Evolutionary conservation across 92 coral and sea anemone species (phyloP).

Genomic region (Blastomussa wellsi): DNA sequence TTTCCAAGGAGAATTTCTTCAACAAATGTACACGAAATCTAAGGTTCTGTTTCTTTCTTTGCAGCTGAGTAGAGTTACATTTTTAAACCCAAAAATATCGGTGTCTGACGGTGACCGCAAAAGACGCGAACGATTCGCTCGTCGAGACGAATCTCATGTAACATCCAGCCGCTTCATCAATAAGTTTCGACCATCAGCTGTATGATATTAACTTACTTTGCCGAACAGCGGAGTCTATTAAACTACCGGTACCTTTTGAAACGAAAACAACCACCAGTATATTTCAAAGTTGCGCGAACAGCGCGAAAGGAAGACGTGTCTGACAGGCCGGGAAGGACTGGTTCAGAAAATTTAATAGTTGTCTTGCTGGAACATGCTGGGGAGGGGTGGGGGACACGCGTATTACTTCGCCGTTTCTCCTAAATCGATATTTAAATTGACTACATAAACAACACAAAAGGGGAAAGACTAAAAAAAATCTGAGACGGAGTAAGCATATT

Average conservation of each 20-base stretch:
- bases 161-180: not conserved
- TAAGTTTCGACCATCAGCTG: not conserved
- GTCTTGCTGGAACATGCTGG: not conserved
- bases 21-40: not conserved
- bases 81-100: conserved; percentile 1
- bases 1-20: not conserved
- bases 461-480: not conserved
- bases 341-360: not conserved
- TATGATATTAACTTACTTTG: not conserved
- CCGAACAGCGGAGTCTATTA: not conserved
- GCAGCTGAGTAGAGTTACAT: not conserved
- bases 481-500: not conserved
- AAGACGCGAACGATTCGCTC: not conserved
- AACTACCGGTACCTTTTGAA: conserved; percentile 5
- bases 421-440: not conserved
- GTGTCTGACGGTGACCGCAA: not conserved
- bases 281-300: conserved; percentile 40
- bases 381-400: not conserved
- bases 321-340: conserved; percentile 36
- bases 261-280: not conserved
- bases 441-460: not conserved
- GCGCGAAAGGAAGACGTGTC: conserved; percentile 11
- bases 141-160: not conserved
- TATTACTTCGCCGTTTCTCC: too few species aligned
- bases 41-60: not conserved